These are phyloP conservation scores for Heteromyza rotundicornis DNA, from an alignment of 2,888 invertebrate species.

Conservation along the genomic window DNA sequence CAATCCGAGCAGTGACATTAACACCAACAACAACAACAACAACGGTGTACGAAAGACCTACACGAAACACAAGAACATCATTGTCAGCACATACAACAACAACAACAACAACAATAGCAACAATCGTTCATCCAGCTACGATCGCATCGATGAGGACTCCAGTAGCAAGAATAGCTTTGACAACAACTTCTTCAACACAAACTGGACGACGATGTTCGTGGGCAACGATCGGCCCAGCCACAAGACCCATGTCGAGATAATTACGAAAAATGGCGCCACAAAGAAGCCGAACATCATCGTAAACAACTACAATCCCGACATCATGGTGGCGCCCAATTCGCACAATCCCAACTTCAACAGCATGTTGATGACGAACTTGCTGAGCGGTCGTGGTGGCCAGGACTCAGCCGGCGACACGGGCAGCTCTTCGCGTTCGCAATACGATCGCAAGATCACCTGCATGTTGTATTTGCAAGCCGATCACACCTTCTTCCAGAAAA, in stretches of 20 bases:
- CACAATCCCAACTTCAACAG: conserved; percentile 57
- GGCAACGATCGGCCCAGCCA: conserved; percentile 66
- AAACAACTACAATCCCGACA: conserved; percentile 65
- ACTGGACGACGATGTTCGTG: conserved; percentile 50
- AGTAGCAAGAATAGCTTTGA: conserved; percentile 23
- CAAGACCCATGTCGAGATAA: conserved; percentile 73
- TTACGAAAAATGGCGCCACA: conserved; percentile 71
- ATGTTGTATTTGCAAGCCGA: conserved; percentile 95
- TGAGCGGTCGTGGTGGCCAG: conserved; percentile 46
- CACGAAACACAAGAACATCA: conserved; percentile 60
- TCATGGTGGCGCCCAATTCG: conserved; percentile 58
- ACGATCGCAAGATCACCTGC: conserved; percentile 88
- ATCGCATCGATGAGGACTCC: conserved; percentile 1
- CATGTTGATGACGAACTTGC: conserved; percentile 56
- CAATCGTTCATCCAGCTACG: neutral
- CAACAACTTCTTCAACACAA: conserved; percentile 56
- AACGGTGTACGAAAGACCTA: conserved; percentile 54
- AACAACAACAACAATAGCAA: conserved; percentile 27
- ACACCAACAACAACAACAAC: conserved; percentile 41
- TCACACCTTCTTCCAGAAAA: conserved; percentile 94
- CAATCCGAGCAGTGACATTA: conserved; percentile 56
- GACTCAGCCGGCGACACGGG: conserved; percentile 40
- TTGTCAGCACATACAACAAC: conserved; percentile 56
- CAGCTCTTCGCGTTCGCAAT: conserved; percentile 56
- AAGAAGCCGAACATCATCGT: conserved; percentile 71